Conservation (phyloP, 2,888 invertebrate species). For the Lepidochrysops patricia region DNA sequence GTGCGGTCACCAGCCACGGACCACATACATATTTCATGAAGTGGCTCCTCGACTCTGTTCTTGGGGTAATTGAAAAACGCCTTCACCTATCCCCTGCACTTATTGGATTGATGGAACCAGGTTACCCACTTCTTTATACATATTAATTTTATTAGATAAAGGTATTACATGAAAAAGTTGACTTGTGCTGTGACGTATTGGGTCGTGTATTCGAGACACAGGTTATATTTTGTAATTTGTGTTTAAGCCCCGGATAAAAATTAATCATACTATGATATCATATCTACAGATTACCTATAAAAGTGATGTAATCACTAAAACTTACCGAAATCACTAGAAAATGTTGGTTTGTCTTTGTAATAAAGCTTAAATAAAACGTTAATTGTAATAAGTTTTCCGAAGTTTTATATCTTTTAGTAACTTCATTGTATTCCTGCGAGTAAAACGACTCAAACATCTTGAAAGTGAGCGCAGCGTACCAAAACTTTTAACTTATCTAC, state of each 20-base stretch:
- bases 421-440: not conserved
- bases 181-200: too few species aligned
- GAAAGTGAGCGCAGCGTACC: not conserved
- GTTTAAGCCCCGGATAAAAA: too few species aligned
- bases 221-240: too few species aligned
- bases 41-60: constrained; percentile 38
- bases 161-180: too few species aligned
- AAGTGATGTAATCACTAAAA: too few species aligned
- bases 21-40: constrained; percentile 68
- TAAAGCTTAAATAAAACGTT: too few species aligned
- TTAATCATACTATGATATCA: too few species aligned
- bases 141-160: not conserved
- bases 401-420: not conserved
- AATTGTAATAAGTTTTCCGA: not conserved
- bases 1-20: constrained; percentile 30
- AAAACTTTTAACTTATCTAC: not conserved
- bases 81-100: constrained; percentile 45
- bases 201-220: too few species aligned
- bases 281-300: too few species aligned
- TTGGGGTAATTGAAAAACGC: constrained; percentile 62
- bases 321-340: too few species aligned
- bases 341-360: too few species aligned
- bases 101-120: constrained; percentile 34
- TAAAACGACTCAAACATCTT: not conserved
- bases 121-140: not conserved